Conservation (phyloP, 92 coral and sea anemone genomes). For the Phymanthus crucifer region DNA sequence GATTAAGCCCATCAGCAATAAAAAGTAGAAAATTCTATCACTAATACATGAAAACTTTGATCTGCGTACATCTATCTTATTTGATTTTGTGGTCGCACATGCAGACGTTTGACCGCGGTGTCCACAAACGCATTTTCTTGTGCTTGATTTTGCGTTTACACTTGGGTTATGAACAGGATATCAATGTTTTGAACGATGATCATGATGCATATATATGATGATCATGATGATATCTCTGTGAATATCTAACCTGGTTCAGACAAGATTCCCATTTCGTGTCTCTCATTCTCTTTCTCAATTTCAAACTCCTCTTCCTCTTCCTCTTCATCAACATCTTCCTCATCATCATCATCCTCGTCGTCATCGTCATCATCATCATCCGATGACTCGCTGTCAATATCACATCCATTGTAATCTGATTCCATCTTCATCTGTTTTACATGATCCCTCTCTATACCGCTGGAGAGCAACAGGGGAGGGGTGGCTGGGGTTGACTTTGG, state of each 20-base stretch:
- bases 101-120: no score
- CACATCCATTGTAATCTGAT: not conserved
- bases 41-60: no score
- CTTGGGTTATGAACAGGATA: no score
- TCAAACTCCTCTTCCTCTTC: slow-evolving; percentile 35
- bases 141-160: no score
- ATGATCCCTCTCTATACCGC: not conserved
- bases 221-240: no score
- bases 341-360: slow-evolving; percentile 25
- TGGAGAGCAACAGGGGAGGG: not conserved
- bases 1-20: no score
- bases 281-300: slow-evolving; percentile 35
- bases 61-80: no score
- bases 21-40: no score
- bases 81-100: no score
- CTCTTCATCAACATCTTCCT: slow-evolving; percentile 24
- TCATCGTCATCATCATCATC: slow-evolving; percentile 6
- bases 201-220: no score
- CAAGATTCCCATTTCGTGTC: slow-evolving; percentile 19
- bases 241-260: slow-evolving; percentile 15
- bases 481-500: slow-evolving; percentile 7
- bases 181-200: no score
- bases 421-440: not conserved
- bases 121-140: no score
- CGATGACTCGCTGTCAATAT: not conserved